Conservation (phyloP, 2,797 vertebrate genomes). For the Acrossocheilus wenchowensis region DNA sequence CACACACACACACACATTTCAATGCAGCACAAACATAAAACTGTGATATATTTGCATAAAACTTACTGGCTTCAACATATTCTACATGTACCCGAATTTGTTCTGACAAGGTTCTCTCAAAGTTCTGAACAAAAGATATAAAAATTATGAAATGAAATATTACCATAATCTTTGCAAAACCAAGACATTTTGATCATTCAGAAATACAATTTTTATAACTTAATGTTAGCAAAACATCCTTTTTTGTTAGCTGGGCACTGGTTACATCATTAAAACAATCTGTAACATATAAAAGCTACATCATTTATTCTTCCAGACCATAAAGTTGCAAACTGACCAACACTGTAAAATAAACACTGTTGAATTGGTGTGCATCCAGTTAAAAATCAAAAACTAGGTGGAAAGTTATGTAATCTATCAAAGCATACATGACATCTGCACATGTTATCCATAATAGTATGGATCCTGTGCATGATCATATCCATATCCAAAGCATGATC, state of each 20-base stretch:
- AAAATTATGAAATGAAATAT: too few relatives aligned
- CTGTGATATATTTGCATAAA: background rate
- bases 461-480: background rate
- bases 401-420: background rate
- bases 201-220: background rate
- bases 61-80: background rate
- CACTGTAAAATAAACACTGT: too few relatives aligned
- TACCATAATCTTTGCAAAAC: too few relatives aligned
- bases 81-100: background rate
- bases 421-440: background rate
- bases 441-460: background rate
- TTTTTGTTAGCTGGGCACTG: background rate
- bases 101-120: background rate
- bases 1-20: background rate
- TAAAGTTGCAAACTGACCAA: background rate
- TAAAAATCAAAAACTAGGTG: background rate
- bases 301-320: background rate
- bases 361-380: slow-evolving; percentile 5
- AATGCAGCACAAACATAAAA: background rate
- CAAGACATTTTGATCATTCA: background rate
- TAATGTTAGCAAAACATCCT: background rate
- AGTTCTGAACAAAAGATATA: background rate
- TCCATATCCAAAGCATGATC: background rate
- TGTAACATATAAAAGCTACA: background rate
- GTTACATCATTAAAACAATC: slow-evolving; percentile 1